A percentile compares a stretch with the other conserved stretches of the same genome.
Conservation (phyloP, 2,888 invertebrate genomes). For the Therioaphis trifolii region DNA sequence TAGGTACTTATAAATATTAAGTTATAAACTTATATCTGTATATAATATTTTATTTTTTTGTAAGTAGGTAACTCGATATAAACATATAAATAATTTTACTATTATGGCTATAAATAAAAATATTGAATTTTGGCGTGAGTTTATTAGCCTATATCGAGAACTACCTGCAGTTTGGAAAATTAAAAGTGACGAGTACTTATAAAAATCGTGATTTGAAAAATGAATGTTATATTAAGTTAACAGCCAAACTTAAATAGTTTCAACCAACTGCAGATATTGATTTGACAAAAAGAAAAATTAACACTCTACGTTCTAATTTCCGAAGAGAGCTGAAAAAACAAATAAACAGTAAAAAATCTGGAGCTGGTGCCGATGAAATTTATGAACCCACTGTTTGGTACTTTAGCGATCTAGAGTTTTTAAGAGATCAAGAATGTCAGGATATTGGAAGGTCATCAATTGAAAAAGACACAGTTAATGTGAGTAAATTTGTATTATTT, state of each 20-base stretch:
- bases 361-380: neutral
- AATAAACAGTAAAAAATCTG: neutral
- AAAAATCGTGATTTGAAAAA: neutral
- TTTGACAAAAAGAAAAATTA: constrained; percentile 11
- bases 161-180: constrained; percentile 11
- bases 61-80: too few species aligned
- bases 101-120: neutral
- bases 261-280: constrained; percentile 1
- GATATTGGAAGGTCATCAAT: neutral
- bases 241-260: neutral
- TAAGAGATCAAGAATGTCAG: constrained; percentile 4
- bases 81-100: too few species aligned
- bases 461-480: neutral
- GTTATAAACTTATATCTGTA: too few species aligned
- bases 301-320: neutral
- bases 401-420: constrained; percentile 10
- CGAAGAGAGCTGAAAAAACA: constrained; percentile 16
- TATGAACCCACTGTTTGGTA: constrained; percentile 19
- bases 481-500: too few species aligned
- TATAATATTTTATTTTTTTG: too few species aligned
- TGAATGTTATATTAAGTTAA: neutral
- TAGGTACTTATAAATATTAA: too few species aligned
- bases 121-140: neutral
- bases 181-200: neutral
- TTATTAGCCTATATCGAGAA: too few species aligned